Percentiles rank a stretch among this genome's conserved stretches.
Evolutionary conservation across 2,113 vertebrate genomes (phyloP).

Genomic region (Potamarius usumacintae): DNA sequence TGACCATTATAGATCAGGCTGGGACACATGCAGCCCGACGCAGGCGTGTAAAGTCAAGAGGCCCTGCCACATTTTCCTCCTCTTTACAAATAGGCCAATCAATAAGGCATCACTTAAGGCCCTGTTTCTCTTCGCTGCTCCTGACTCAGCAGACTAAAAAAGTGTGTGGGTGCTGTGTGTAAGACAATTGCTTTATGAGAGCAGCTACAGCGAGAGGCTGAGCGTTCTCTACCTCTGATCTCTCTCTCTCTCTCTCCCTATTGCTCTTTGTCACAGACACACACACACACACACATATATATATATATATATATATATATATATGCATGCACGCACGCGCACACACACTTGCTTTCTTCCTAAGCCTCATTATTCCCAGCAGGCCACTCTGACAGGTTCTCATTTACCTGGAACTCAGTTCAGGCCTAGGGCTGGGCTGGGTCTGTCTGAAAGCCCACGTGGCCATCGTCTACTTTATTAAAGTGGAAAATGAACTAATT

Average conservation of each 20-base stretch:
- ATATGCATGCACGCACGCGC: background rate
- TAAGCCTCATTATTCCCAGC: slow-evolving; percentile 34
- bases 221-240: slow-evolving; percentile 16
- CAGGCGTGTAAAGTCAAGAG: slow-evolving; percentile 52
- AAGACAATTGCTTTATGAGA: slow-evolving; percentile 70
- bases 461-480: slow-evolving; percentile 59
- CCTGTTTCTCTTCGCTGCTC: slow-evolving; percentile 65
- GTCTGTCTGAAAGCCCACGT: slow-evolving; percentile 42
- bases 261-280: background rate
- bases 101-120: slow-evolving; percentile 69
- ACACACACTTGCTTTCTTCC: slow-evolving; percentile 1
- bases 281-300: background rate
- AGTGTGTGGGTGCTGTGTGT: slow-evolving; percentile 32
- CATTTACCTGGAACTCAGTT: slow-evolving; percentile 58
- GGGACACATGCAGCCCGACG: slow-evolving; percentile 44
- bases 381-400: slow-evolving; percentile 37
- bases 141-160: slow-evolving; percentile 66
- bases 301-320: too few relatives aligned
- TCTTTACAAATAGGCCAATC: slow-evolving; percentile 70
- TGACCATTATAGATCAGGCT: slow-evolving; percentile 37
- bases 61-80: slow-evolving; percentile 68
- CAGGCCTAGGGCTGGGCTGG: slow-evolving; percentile 37
- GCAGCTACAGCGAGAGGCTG: background rate
- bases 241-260: slow-evolving; percentile 32
- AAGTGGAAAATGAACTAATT: slow-evolving; percentile 61